Evolutionary conservation across 2,797 vertebrate genomes (phyloP).

Genomic region (Malacoraja senta): DNA sequence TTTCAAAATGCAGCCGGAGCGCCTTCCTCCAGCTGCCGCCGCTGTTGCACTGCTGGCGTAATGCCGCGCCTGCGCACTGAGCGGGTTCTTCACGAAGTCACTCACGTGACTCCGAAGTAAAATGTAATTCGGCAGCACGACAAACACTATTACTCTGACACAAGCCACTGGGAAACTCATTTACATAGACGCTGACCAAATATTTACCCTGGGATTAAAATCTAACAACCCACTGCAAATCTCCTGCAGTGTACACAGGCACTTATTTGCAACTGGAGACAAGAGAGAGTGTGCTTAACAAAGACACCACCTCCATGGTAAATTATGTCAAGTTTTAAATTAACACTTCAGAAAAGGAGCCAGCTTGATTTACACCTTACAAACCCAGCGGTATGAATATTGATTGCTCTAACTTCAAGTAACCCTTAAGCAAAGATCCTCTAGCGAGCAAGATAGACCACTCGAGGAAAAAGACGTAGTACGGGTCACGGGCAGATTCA

Average conservation of each 20-base stretch:
- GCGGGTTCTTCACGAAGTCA: too few species aligned
- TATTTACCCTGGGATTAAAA: conserved; percentile 34
- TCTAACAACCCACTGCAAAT: not conserved
- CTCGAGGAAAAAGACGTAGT: too few species aligned
- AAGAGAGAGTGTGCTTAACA: not conserved
- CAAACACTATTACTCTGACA: not conserved
- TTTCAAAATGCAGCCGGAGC: too few species aligned
- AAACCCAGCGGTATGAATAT: too few species aligned
- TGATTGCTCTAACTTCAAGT: too few species aligned
- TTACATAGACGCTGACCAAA: not conserved
- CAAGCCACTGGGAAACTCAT: not conserved
- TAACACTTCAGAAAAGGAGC: not conserved
- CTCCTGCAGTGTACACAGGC: not conserved
- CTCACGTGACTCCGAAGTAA: too few species aligned
- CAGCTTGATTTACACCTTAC: not conserved
- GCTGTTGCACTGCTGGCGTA: too few species aligned
- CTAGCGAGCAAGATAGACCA: too few species aligned
- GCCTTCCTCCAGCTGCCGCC: too few species aligned
- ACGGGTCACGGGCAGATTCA: too few species aligned
- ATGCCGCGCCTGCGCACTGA: too few species aligned
- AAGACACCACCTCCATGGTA: not conserved
- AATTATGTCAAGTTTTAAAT: not conserved
- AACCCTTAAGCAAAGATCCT: too few species aligned
- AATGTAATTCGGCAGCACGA: not conserved
- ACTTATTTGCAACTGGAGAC: not conserved